These are phyloP conservation scores for Tilapia sparmanii DNA, from an alignment of 2,113 vertebrate genomes.

Conservation along the genomic window DNA sequence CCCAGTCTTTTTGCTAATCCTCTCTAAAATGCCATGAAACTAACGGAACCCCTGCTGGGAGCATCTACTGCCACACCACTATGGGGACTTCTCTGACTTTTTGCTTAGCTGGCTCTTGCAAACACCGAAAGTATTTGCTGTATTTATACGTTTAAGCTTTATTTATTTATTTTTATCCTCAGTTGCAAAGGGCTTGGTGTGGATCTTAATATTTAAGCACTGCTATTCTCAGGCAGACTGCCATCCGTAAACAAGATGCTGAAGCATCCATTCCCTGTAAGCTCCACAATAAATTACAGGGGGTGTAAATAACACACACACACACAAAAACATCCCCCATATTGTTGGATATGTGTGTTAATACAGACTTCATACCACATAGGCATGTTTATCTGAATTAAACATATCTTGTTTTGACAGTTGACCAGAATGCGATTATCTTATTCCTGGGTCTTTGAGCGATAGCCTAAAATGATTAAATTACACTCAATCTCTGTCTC, in stretches of 20 bases:
- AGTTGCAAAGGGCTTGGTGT: neutral
- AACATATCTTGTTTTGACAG: conserved; percentile 51
- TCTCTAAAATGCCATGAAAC: conserved; percentile 40
- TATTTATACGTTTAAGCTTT: conserved; percentile 26
- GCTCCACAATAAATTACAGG: conserved; percentile 13
- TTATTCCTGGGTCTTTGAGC: conserved; percentile 42
- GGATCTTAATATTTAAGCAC: conserved; percentile 12
- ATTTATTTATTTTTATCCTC: neutral
- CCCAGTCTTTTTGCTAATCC: conserved; percentile 36
- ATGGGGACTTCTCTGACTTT: conserved; percentile 5
- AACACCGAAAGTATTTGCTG: conserved; percentile 6
- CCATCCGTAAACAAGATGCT: conserved; percentile 9
- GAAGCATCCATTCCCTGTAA: neutral
- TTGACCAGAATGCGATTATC: conserved; percentile 33
- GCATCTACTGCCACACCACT: conserved; percentile 1
- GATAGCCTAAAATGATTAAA: conserved; percentile 52
- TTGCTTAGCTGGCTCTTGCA: neutral
- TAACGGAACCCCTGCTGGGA: conserved; percentile 12
- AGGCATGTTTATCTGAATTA: conserved; percentile 15
- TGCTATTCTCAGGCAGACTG: neutral
- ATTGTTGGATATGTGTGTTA: conserved; percentile 51
- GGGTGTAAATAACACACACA: neutral
- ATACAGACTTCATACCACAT: conserved; percentile 54
- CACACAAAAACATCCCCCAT: neutral
- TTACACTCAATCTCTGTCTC: conserved; percentile 21